Conservation (phyloP, 1,140 invertebrate species). For the Triops cancriformis region DNA sequence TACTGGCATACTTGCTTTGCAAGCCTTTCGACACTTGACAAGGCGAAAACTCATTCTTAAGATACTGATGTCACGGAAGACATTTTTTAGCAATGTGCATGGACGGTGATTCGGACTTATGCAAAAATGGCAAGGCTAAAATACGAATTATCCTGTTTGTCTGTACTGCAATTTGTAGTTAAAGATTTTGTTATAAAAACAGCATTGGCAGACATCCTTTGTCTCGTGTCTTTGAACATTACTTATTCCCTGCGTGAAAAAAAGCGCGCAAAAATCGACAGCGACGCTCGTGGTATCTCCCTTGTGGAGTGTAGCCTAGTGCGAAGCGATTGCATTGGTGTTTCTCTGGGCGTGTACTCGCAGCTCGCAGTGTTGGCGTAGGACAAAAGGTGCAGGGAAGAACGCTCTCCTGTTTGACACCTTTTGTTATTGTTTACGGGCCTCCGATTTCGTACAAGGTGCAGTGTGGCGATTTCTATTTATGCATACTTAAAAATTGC, state of each 20-base stretch:
- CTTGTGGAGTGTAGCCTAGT: neutral
- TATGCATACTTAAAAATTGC: neutral
- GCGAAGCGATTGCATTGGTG: neutral
- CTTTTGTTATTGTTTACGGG: conserved; percentile 14
- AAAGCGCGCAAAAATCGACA: neutral
- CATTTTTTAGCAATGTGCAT: neutral
- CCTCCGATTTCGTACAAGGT: neutral
- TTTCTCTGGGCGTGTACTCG: neutral
- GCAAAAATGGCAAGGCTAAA: neutral
- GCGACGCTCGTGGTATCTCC: neutral
- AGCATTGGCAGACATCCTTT: neutral
- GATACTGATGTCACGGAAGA: neutral
- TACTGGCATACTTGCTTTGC: conserved; percentile 1
- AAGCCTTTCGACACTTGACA: neutral
- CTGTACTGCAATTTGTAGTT: conserved; percentile 7
- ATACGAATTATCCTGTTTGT: neutral
- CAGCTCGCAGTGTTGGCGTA: conserved; percentile 4
- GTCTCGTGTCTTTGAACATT: neutral
- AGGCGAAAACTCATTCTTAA: conserved; percentile 4
- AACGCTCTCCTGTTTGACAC: conserved; percentile 9
- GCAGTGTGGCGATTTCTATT: conserved; percentile 1
- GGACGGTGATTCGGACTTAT: neutral
- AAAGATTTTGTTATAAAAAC: conserved; percentile 2
- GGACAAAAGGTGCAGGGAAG: conserved; percentile 4
- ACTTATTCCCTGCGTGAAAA: neutral